phyloP scores from a whole-genome alignment of 2,797 vertebrate genomes.

The Schizothorax lantsangensis region DNA sequence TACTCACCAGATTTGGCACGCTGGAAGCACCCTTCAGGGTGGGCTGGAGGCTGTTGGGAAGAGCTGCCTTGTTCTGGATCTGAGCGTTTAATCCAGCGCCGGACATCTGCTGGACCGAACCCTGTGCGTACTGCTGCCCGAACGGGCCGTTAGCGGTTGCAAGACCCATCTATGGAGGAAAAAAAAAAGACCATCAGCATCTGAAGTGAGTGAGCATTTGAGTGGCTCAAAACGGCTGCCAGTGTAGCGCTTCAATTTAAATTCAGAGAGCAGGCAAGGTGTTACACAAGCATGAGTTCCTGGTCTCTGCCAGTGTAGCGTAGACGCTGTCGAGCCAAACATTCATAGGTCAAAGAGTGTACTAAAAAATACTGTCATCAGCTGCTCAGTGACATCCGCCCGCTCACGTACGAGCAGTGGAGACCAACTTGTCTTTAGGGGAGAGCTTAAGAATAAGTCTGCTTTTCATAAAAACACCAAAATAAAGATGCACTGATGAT shows the following conservation, averaged over 20 bases:
- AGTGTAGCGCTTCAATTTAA: background rate
- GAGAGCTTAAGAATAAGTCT: background rate
- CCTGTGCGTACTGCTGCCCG: slow-evolving; percentile 87
- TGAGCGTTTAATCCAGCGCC: slow-evolving; percentile 82
- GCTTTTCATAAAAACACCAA: background rate
- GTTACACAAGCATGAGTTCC: background rate
- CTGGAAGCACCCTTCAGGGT: slow-evolving; percentile 90
- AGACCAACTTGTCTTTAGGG: background rate
- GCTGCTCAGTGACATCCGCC: slow-evolving; percentile 9
- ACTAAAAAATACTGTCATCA: slow-evolving; percentile 32
- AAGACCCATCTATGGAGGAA: slow-evolving; percentile 83
- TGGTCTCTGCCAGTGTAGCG: background rate
- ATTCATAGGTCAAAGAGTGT: slow-evolving; percentile 12
- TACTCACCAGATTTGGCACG: slow-evolving; percentile 93
- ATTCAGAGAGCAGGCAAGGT: background rate
- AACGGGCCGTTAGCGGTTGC: slow-evolving; percentile 87
- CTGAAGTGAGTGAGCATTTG: too few species aligned
- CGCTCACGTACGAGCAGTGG: background rate
- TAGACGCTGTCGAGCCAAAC: background rate
- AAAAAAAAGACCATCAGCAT: background rate
- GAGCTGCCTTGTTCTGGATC: slow-evolving; percentile 87
- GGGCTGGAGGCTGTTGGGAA: slow-evolving; percentile 79
- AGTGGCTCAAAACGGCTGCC: background rate
- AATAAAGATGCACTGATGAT: background rate
- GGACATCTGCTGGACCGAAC: slow-evolving; percentile 86